These are phyloP conservation scores for Eupeodes corollae DNA, from an alignment of 1,140 invertebrate genomes.

Conservation along the genomic window DNA sequence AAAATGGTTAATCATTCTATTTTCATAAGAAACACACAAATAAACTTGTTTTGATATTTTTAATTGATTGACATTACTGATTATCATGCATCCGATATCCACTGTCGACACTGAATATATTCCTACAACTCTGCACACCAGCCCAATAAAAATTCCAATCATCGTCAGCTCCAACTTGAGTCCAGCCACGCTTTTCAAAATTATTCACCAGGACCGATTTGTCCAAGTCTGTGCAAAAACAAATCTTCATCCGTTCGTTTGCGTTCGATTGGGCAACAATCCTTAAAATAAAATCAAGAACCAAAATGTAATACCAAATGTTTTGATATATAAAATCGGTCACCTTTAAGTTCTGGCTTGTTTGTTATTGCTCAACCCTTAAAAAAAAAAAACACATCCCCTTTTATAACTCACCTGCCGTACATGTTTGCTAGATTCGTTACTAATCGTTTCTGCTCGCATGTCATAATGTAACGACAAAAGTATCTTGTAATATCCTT, in stretches of 20 bases:
- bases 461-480: background rate
- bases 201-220: conserved; percentile 91
- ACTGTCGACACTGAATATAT: conserved; percentile 84
- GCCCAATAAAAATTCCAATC: conserved; percentile 98
- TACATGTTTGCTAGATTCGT: conserved; percentile 6
- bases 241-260: conserved; percentile 48
- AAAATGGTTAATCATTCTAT: conserved; percentile 72
- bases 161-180: conserved; percentile 80
- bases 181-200: conserved; percentile 88
- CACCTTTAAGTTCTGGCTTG: background rate
- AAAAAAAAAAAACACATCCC: background rate
- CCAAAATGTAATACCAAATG: background rate
- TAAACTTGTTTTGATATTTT: background rate
- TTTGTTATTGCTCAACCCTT: too few relatives aligned
- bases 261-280: conserved; percentile 1
- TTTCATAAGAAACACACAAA: background rate
- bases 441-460: background rate
- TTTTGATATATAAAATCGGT: background rate
- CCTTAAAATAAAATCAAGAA: background rate
- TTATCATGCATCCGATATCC: conserved; percentile 85
- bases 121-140: conserved; percentile 76
- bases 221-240: conserved; percentile 85
- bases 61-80: conserved; percentile 52
- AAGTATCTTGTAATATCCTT: too few relatives aligned
- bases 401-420: conserved; percentile 3